phyloP scores from a whole-genome alignment of 2,113 vertebrate genomes.

The Tympanuchus pallidicinctus region DNA sequence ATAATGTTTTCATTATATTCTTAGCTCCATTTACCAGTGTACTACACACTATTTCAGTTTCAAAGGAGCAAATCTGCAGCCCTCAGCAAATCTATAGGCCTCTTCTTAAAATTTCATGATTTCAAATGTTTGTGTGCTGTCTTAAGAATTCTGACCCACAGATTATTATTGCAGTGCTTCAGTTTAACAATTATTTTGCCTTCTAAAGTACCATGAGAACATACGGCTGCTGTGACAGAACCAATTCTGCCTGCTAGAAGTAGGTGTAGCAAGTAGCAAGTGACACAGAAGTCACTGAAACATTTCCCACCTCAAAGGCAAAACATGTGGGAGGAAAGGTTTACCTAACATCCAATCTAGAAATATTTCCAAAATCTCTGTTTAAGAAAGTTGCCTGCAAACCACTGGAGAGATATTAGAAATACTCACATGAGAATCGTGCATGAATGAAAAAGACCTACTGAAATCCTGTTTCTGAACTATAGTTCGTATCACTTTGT shows the following conservation, averaged over 20 bases:
- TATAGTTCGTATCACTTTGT: neutral
- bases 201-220: neutral
- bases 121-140: neutral
- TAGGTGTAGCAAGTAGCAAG: neutral
- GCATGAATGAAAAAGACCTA: neutral
- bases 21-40: neutral
- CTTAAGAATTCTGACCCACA: neutral
- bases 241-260: neutral
- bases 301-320: slow-evolving; percentile 44
- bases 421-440: neutral
- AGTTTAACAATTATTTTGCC: neutral
- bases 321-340: neutral
- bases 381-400: slow-evolving; percentile 50
- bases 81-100: neutral
- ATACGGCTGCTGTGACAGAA: neutral
- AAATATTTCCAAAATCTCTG: slow-evolving; percentile 48
- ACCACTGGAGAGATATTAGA: slow-evolving; percentile 2
- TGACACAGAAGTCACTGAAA: slow-evolving; percentile 22
- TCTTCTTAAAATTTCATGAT: neutral
- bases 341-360: slow-evolving; percentile 39
- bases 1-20: neutral
- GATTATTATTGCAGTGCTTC: neutral
- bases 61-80: neutral
- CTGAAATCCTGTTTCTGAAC: neutral
- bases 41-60: neutral